Conservation (phyloP, 2,888 invertebrate genomes). For the Hypercompe scribonia region DNA sequence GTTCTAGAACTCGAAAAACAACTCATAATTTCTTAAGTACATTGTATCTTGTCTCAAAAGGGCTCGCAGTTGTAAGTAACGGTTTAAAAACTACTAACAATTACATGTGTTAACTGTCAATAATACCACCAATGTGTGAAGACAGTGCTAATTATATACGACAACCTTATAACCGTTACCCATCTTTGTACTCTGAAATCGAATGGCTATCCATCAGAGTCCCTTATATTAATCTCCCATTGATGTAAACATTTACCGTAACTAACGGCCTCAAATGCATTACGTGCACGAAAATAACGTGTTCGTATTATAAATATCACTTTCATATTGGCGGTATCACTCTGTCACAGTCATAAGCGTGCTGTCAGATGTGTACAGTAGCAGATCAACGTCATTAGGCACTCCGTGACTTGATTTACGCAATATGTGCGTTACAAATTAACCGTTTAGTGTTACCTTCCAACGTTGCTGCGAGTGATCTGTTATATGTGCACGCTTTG, state of each 20-base stretch:
- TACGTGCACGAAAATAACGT: slow-evolving; percentile 49
- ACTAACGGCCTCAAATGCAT: slow-evolving; percentile 34
- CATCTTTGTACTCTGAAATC: slow-evolving; percentile 11
- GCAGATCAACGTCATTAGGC: slow-evolving; percentile 65
- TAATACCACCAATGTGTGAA: slow-evolving; percentile 4
- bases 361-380: slow-evolving; percentile 64
- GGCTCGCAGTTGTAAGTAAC: not conserved
- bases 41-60: not conserved
- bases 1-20: not conserved
- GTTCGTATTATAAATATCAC: slow-evolving; percentile 56
- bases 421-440: slow-evolving; percentile 77
- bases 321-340: slow-evolving; percentile 57
- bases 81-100: slow-evolving; percentile 9
- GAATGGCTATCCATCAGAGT: slow-evolving; percentile 21
- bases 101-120: slow-evolving; percentile 1
- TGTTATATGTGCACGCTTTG: slow-evolving; percentile 45
- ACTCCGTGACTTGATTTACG: slow-evolving; percentile 74
- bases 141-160: slow-evolving; percentile 11
- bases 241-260: slow-evolving; percentile 33
- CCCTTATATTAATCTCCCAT: slow-evolving; percentile 16
- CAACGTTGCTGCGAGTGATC: slow-evolving; percentile 54
- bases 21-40: not conserved
- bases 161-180: slow-evolving; percentile 8
- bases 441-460: slow-evolving; percentile 79
- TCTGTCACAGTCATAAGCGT: slow-evolving; percentile 57